Evolutionary conservation across 53 echinoderm and acorn worm species (phyloP).

Genomic region (Echinarachnius parma): DNA sequence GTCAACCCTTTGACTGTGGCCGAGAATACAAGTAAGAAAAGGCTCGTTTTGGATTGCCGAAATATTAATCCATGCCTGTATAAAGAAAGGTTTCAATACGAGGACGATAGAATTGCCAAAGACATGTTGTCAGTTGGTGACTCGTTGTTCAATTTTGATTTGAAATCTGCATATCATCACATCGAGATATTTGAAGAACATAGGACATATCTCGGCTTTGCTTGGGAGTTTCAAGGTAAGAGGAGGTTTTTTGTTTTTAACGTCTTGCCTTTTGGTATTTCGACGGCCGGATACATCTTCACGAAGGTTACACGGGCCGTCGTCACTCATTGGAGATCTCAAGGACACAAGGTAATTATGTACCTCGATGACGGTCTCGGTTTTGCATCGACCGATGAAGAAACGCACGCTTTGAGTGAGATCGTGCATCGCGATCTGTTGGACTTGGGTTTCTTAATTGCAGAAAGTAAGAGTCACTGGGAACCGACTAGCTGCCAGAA

Average conservation of each 20-base stretch:
- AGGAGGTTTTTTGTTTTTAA: conserved; percentile 41
- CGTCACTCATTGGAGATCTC: conserved; percentile 17
- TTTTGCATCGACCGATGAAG: background rate
- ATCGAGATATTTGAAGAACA: conserved; percentile 26
- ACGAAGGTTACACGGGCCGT: conserved; percentile 26
- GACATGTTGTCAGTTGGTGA: conserved; percentile 24
- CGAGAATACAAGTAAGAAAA: background rate
- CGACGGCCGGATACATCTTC: conserved; percentile 41
- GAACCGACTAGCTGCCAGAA: background rate
- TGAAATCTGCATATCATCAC: conserved; percentile 43
- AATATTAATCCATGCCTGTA: conserved; percentile 29
- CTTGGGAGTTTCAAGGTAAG: conserved; percentile 6
- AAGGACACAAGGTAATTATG: conserved; percentile 37
- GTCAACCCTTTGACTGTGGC: conserved; percentile 26
- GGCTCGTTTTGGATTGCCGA: conserved; percentile 30
- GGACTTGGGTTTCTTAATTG: conserved; percentile 29
- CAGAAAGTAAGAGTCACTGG: conserved; percentile 29
- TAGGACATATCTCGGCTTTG: conserved; percentile 29
- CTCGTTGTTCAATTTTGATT: conserved; percentile 16
- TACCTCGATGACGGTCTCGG: conserved; percentile 36
- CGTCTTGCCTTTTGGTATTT: conserved; percentile 44
- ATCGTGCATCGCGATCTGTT: background rate
- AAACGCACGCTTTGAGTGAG: conserved; percentile 8
- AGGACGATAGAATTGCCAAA: conserved; percentile 13
- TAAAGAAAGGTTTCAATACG: conserved; percentile 32